phyloP scores from a whole-genome alignment of 2,113 vertebrate genomes.

The Strix uralensis region DNA sequence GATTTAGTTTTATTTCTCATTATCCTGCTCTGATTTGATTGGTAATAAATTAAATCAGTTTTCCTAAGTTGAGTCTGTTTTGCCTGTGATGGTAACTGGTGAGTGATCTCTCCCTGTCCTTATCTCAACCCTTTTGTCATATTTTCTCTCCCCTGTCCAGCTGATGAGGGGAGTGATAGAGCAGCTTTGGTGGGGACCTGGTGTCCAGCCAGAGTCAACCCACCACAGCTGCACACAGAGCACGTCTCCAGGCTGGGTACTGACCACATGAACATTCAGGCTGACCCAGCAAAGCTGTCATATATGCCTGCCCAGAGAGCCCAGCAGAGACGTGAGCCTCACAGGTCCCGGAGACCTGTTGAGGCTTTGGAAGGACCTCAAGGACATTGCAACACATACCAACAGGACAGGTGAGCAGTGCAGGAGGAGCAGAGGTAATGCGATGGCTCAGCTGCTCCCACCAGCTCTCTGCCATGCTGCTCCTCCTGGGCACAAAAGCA shows the following conservation, averaged over 20 bases:
- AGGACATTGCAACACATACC: no score
- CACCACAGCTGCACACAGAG: neutral
- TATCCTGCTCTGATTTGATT: no score
- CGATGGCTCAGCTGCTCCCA: rapidly evolving
- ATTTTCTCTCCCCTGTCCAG: neutral
- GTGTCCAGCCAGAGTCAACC: neutral
- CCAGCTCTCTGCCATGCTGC: neutral
- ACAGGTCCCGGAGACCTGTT: neutral
- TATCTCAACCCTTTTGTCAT: no score
- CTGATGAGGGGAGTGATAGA: neutral
- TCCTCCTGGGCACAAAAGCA: neutral
- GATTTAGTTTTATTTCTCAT: no score
- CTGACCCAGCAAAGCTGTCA: neutral
- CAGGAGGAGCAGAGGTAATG: neutral
- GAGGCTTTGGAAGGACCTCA: neutral
- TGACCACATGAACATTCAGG: neutral
- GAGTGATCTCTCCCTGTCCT: no score
- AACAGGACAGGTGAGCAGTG: neutral
- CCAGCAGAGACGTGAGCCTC: neutral
- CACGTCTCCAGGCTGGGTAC: rapidly evolving
- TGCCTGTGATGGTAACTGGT: no score
- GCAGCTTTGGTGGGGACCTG: neutral
- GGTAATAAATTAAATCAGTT: no score
- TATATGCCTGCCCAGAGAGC: rapidly evolving
- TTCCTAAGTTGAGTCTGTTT: no score